These are phyloP conservation scores for Saccostrea glomerata DNA, from an alignment of 1,140 invertebrate species.

Conservation along the genomic window DNA sequence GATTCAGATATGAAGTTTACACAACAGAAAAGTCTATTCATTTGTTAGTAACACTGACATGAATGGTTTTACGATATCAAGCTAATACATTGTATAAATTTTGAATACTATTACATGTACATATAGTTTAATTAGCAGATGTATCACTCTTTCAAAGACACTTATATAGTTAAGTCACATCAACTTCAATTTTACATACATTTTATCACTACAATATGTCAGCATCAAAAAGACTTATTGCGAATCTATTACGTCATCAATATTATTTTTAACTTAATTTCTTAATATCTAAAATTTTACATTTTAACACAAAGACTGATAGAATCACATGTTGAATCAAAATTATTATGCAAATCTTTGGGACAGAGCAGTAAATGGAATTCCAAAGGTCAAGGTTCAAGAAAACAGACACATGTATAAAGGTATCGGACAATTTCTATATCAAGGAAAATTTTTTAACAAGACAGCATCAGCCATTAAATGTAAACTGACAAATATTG, in stretches of 20 bases:
- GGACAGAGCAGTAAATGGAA: constrained; percentile 8
- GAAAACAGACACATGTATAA: neutral
- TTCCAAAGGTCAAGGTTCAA: constrained; percentile 1
- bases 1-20: too few relatives aligned
- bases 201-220: too few relatives aligned
- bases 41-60: too few relatives aligned
- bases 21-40: too few relatives aligned
- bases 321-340: neutral
- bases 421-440: neutral
- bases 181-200: too few relatives aligned
- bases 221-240: neutral
- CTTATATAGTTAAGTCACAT: too few relatives aligned
- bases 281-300: neutral
- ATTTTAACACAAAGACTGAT: neutral
- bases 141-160: too few relatives aligned
- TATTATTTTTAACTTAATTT: neutral
- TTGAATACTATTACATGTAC: too few relatives aligned
- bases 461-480: neutral
- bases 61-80: too few relatives aligned
- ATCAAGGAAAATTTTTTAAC: neutral
- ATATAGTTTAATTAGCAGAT: too few relatives aligned
- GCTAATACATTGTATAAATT: too few relatives aligned
- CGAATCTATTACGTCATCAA: neutral
- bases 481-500: neutral
- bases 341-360: constrained; percentile 22